Percentiles rank a stretch among this genome's conserved stretches.
phyloP scores from a whole-genome alignment of 2,113 vertebrate species.

The Larimichthys crocea region DNA sequence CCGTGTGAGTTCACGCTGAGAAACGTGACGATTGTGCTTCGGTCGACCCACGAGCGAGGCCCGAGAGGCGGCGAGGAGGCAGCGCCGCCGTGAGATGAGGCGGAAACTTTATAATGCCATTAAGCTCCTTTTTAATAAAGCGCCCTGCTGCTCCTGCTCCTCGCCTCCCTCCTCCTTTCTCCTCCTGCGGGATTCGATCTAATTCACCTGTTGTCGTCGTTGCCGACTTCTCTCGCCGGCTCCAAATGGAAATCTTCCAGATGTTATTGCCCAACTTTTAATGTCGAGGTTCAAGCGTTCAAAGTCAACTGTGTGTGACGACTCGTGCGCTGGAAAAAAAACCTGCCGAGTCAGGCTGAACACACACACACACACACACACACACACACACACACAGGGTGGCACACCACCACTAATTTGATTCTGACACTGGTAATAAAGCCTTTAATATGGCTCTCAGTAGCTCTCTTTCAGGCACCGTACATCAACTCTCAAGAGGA shows the following conservation, averaged over 20 bases:
- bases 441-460: conserved; percentile 67
- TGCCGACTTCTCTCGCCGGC: not conserved
- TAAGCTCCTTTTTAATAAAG: not conserved
- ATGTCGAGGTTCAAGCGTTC: conserved; percentile 7
- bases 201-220: conserved; percentile 9
- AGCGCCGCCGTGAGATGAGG: not conserved
- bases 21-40: not conserved
- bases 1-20: not conserved
- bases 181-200: not conserved
- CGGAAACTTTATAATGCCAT: not conserved
- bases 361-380: conserved; percentile 3
- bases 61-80: too few relatives aligned
- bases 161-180: too few relatives aligned
- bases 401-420: conserved; percentile 65
- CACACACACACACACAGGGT: not conserved
- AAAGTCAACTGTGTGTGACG: conserved; percentile 11
- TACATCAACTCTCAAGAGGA: conserved; percentile 69
- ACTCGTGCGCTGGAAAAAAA: conserved; percentile 2
- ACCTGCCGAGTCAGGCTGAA: conserved; percentile 19
- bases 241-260: conserved; percentile 22
- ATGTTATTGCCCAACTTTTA: conserved; percentile 13
- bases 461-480: conserved; percentile 52
- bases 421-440: conserved; percentile 74
- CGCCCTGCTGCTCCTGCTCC: not conserved
- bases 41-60: too few relatives aligned